Evolutionary conservation across 2,113 vertebrate genomes (phyloP).

Genomic region (Ciconia boyciana): DNA sequence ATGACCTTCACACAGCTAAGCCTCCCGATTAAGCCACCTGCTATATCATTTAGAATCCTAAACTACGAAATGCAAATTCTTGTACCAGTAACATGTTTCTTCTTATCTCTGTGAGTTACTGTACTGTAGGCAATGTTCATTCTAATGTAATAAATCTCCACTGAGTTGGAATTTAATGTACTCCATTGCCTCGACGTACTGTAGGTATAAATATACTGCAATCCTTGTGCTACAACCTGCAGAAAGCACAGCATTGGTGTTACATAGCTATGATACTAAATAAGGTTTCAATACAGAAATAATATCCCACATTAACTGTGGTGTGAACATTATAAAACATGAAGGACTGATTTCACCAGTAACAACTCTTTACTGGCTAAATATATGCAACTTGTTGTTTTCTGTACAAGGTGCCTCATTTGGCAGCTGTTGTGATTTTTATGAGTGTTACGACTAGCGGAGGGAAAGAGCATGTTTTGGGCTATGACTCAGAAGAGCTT

Average conservation of each 20-base stretch:
- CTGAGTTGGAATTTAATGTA: slow-evolving; percentile 35
- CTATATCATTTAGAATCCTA: neutral
- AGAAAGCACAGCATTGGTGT: neutral
- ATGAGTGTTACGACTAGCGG: neutral
- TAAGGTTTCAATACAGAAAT: neutral
- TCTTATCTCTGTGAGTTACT: slow-evolving; percentile 26
- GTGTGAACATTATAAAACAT: neutral
- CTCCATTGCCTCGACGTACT: neutral
- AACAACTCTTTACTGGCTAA: neutral
- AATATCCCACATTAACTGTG: neutral
- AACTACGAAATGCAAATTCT: slow-evolving; percentile 12
- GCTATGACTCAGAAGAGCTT: neutral
- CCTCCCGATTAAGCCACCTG: neutral
- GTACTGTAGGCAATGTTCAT: slow-evolving; percentile 28
- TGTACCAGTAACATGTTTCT: neutral
- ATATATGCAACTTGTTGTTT: neutral
- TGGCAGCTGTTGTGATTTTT: neutral
- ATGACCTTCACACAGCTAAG: slow-evolving; percentile 19
- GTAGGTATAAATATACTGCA: slow-evolving; percentile 24
- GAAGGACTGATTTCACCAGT: neutral
- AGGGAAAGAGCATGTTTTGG: neutral
- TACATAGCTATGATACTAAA: neutral
- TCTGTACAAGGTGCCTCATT: neutral
- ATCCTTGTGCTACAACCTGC: neutral
- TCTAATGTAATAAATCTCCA: slow-evolving; percentile 38